Percentiles rank a stretch among this genome's conserved stretches.
Evolutionary conservation across 1,140 invertebrate genomes (phyloP).

Genomic region (Cheumatopsyche charites): DNA sequence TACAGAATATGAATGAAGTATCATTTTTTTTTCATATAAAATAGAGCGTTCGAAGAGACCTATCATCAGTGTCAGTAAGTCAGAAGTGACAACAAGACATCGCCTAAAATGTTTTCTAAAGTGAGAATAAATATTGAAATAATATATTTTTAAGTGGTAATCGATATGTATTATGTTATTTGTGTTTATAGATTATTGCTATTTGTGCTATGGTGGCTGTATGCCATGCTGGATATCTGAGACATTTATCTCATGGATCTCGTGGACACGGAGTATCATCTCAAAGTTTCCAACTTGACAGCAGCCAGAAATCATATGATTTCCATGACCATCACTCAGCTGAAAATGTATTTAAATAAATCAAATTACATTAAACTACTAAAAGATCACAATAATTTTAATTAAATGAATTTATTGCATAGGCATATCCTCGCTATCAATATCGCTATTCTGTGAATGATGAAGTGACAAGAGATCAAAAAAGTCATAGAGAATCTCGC

Average conservation of each 20-base stretch:
- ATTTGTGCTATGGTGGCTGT: constrained; percentile 3
- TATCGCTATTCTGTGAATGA: constrained; percentile 78
- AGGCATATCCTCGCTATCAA: constrained; percentile 69
- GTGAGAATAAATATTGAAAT: constrained; percentile 1
- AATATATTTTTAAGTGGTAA: neutral
- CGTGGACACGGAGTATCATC: constrained; percentile 28
- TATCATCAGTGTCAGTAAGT: no score
- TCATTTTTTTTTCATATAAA: no score
- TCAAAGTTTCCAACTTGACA: constrained; percentile 23
- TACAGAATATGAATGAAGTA: no score
- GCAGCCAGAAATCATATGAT: constrained; percentile 24
- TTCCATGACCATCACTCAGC: neutral
- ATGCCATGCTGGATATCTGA: neutral
- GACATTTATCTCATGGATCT: constrained; percentile 24
- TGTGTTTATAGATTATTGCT: constrained; percentile 7
- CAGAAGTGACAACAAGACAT: neutral
- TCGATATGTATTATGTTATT: no score
- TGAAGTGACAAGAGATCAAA: constrained; percentile 72
- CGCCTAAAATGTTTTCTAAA: constrained; percentile 25
- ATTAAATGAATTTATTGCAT: constrained; percentile 4
- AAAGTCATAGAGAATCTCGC: constrained; percentile 68
- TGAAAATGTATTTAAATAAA: neutral
- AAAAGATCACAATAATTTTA: neutral
- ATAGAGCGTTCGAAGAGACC: no score
- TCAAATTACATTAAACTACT: neutral